Evolutionary conservation across 2,797 vertebrate species (phyloP).

Genomic region (Labeo calbasu): DNA sequence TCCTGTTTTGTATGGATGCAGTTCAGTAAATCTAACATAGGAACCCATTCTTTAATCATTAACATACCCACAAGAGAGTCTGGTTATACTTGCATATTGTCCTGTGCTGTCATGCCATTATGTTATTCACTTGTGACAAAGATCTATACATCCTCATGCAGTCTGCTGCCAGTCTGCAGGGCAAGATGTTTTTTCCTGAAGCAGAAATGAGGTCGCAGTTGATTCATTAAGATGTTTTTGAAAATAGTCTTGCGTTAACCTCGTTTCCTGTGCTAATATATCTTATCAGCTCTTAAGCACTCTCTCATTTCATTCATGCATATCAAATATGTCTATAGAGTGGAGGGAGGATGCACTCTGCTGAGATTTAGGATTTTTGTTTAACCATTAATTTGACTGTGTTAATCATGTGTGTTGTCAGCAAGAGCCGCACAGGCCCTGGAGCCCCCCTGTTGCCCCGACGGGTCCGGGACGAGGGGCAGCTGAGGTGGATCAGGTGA

Average conservation of each 20-base stretch:
- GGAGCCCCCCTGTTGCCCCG: conserved; percentile 69
- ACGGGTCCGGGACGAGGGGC: conserved; percentile 54
- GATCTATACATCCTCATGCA: conserved; percentile 10
- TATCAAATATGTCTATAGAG: not conserved
- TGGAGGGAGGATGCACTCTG: not conserved
- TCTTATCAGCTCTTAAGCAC: conserved; percentile 15
- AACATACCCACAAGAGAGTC: conserved; percentile 23
- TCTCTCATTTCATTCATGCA: conserved; percentile 3
- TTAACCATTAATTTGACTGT: not conserved
- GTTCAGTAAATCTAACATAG: conserved; percentile 11
- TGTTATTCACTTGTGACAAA: conserved; percentile 22
- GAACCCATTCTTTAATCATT: conserved; percentile 23
- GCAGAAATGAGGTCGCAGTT: not conserved
- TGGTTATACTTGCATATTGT: conserved; percentile 18
- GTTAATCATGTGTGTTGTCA: conserved; percentile 32
- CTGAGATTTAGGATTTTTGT: not conserved
- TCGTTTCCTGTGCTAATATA: conserved; percentile 15
- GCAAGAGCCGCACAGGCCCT: conserved; percentile 76
- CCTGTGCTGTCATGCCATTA: conserved; percentile 16
- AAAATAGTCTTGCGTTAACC: conserved; percentile 8
- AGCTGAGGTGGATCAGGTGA: conserved; percentile 69
- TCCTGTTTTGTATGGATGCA: conserved; percentile 20
- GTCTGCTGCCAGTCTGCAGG: conserved; percentile 1
- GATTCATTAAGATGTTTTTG: conserved; percentile 32
- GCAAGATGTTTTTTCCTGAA: not conserved